Evolutionary conservation across 2,113 vertebrate species (phyloP), one percentile per base, ranked within the genome.

Genomic region (Tupaia chinensis): DNA sequence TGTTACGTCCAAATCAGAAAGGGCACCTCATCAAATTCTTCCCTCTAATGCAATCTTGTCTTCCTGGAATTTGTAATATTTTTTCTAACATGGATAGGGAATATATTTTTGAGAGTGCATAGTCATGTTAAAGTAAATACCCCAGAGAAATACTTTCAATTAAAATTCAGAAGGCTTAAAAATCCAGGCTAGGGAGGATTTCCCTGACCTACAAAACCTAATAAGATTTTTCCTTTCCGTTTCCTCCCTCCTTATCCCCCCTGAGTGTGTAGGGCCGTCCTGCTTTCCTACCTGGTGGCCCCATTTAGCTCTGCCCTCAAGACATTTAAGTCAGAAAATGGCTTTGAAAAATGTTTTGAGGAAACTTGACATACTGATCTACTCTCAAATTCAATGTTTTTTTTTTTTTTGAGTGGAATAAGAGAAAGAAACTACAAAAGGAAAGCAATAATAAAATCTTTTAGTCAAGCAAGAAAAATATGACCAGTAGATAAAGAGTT

Each of bases 161-260:
- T 98, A 98, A 98, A 98, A 98, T 97, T 90, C 96, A 97, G 96
- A 89, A 96, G 80, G 53, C 93, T 97, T 97, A 88, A 98, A 97
- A 98, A 97, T 98, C 95, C 94, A 97, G 95, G 91, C 97, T 97
- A 95, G 96, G 66, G 95, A 98, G 97, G 97, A 98, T 98, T 98
- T 97, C 95, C 95, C 77, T 97, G 98, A 93, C 96, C 97, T 98
- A 97, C 87, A 97, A 97, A 97, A 93, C 89, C 96, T 97, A 98
- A 97, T 97, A 96, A 98, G 92, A 97, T 97, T 94, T 97, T 96
- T 72, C 63, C n/a, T 90, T 92, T 82, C 91, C 87, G 56, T 73
- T 83, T 87, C 83, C 78, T 84, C 80, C 61, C 44, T 89, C 70
- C 54, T 84, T 22, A 19, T 65, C 44, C 60, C 78, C 91, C 94